Conservation (phyloP, 2,797 vertebrate genomes). For the Hemibagrus guttatus region DNA sequence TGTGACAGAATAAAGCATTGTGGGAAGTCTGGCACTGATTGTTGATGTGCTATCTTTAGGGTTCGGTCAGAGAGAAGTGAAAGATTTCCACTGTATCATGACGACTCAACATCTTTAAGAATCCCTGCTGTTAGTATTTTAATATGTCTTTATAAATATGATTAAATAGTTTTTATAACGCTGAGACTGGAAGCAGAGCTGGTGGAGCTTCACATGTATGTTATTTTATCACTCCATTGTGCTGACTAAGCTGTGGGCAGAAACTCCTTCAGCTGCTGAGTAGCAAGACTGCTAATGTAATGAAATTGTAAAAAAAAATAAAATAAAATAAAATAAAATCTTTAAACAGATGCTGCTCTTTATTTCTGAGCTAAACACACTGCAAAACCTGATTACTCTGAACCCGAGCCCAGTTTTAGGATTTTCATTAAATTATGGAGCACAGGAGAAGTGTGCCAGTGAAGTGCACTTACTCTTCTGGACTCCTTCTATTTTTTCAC, state of each 20-base stretch:
- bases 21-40: no score
- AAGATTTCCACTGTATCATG: neutral
- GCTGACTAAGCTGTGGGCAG: slow-evolving; percentile 11
- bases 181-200: neutral
- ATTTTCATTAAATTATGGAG: neutral
- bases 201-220: neutral
- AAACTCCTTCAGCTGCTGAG: neutral
- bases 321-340: neutral
- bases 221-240: neutral
- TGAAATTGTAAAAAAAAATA: neutral
- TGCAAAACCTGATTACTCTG: neutral
- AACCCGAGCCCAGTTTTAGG: neutral
- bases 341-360: slow-evolving; percentile 7
- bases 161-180: neutral
- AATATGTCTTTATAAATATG: neutral
- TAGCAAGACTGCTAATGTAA: neutral
- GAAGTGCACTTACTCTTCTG: neutral
- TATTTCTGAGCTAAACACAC: neutral
- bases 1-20: no score
- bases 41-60: neutral
- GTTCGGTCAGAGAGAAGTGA: neutral
- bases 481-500: neutral
- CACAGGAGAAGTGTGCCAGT: neutral
- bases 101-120: neutral
- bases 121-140: neutral